Evolutionary conservation across 2,888 invertebrate species (phyloP).

Genomic region (Chromoteleia sp.): DNA sequence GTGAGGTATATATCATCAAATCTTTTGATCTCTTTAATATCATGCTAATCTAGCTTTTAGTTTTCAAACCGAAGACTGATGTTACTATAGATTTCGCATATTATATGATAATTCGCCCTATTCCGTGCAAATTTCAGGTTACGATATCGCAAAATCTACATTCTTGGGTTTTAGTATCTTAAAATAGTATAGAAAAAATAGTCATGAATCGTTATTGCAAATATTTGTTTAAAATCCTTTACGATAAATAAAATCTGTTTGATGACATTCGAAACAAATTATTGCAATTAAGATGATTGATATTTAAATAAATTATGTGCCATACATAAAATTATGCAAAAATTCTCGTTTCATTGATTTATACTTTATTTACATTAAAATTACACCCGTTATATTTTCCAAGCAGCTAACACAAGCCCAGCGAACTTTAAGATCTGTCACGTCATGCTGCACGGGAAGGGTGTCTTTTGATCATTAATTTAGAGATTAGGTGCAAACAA

Average conservation of each 20-base stretch:
- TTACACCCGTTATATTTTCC: constrained; percentile 76
- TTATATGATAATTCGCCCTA: constrained; percentile 55
- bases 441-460: constrained; percentile 79
- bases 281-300: too few relatives aligned
- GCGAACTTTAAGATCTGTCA: constrained; percentile 82
- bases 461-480: constrained; percentile 83
- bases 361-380: constrained; percentile 24
- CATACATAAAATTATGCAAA: too few relatives aligned
- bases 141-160: constrained; percentile 42
- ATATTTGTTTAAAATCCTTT: too few relatives aligned
- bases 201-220: too few relatives aligned
- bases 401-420: constrained; percentile 70
- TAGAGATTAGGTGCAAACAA: constrained; percentile 83
- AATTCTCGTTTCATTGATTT: too few relatives aligned
- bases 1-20: constrained; percentile 74
- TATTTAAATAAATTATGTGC: too few relatives aligned
- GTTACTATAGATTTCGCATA: constrained; percentile 62
- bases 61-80: constrained; percentile 65
- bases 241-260: too few relatives aligned
- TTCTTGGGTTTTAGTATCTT: constrained; percentile 3
- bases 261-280: too few relatives aligned
- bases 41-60: constrained; percentile 70
- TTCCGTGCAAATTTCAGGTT: constrained; percentile 40
- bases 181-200: neutral
- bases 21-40: constrained; percentile 70